Evolutionary conservation across 2,888 invertebrate species (phyloP).

Genomic region (Cheilosia variabilis): DNA sequence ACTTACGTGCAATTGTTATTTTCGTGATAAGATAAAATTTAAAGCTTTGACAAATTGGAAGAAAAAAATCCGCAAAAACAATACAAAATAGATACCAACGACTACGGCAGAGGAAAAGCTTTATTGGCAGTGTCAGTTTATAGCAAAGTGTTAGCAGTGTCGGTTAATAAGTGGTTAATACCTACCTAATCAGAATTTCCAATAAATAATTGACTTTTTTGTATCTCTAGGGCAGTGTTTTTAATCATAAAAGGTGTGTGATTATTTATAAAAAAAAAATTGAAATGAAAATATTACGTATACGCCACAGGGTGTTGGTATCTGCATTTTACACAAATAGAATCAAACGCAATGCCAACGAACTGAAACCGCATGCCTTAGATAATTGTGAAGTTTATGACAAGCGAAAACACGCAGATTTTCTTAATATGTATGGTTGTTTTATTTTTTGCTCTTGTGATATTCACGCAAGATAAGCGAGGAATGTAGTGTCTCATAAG

Average conservation of each 20-base stretch:
- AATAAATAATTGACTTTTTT: neutral
- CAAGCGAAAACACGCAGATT: slow-evolving; percentile 23
- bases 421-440: neutral
- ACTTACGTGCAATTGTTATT: slow-evolving; percentile 21
- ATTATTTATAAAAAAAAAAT: neutral
- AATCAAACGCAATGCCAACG: neutral
- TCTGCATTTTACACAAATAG: neutral
- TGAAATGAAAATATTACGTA: slow-evolving; percentile 16
- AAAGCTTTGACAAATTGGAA: slow-evolving; percentile 58
- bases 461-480: slow-evolving; percentile 21
- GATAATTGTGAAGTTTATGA: slow-evolving; percentile 27
- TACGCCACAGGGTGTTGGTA: slow-evolving; percentile 9
- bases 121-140: slow-evolving; percentile 32
- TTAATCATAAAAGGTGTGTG: slow-evolving; percentile 29
- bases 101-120: slow-evolving; percentile 39
- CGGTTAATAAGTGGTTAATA: neutral
- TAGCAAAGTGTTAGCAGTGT: slow-evolving; percentile 31
- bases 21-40: slow-evolving; percentile 57
- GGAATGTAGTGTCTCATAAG: slow-evolving; percentile 24
- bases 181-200: neutral
- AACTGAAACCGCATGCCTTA: slow-evolving; percentile 10
- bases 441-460: neutral
- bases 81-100: slow-evolving; percentile 6
- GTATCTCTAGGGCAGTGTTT: slow-evolving; percentile 15
- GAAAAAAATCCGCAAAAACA: slow-evolving; percentile 27